Conservation (phyloP, 2,113 vertebrate genomes). For the Oreochromis spilurus region DNA sequence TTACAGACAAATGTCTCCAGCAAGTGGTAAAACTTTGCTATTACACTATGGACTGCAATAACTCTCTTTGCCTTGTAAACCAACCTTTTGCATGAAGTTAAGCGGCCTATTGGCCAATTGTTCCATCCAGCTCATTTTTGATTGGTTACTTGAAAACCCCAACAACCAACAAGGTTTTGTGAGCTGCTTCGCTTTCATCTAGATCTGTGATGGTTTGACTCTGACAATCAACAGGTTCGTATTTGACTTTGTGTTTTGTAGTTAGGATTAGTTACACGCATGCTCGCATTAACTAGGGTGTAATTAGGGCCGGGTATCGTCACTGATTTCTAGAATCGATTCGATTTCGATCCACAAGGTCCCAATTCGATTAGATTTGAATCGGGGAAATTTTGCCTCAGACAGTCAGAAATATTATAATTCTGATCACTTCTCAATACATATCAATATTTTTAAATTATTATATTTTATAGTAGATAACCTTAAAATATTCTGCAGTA, state of each 20-base stretch:
- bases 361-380: no score
- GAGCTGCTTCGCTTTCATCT: not conserved
- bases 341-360: no score
- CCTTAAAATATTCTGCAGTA: no score
- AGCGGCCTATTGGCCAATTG: not conserved
- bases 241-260: no score
- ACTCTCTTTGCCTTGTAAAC: not conserved
- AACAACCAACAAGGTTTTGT: not conserved
- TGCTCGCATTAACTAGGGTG: not conserved
- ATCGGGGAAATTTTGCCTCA: no score
- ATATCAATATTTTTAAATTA: no score
- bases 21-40: not conserved
- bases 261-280: not conserved
- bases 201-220: no score
- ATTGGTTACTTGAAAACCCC: not conserved
- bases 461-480: no score
- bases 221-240: no score
- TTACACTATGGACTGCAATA: not conserved
- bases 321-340: no score
- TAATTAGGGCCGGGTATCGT: not conserved
- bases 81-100: not conserved
- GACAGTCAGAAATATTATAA: no score
- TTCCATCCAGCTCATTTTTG: not conserved
- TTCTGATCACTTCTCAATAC: no score
- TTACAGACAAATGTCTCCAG: not conserved